These are phyloP conservation scores for Microplitis mediator DNA, from an alignment of 1,140 invertebrate genomes.

Conservation along the genomic window DNA sequence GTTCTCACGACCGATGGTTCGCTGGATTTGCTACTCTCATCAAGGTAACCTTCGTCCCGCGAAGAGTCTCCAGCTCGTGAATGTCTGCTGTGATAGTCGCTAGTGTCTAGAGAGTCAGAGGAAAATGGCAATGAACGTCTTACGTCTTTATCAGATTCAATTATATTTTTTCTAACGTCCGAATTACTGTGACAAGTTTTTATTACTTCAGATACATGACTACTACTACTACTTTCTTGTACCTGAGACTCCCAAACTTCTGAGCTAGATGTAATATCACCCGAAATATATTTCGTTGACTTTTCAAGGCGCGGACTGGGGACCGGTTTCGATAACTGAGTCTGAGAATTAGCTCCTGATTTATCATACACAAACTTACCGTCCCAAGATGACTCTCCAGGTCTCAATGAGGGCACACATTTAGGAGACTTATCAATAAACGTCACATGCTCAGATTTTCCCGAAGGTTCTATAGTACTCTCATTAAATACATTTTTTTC, in stretches of 20 bases:
- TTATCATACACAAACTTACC: slow-evolving; percentile 28
- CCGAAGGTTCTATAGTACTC: slow-evolving; percentile 27
- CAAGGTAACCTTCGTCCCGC: slow-evolving; percentile 39
- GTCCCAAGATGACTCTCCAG: slow-evolving; percentile 30
- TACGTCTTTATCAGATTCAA: background rate
- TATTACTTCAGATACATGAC: background rate
- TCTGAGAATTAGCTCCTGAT: background rate
- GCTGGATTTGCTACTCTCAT: slow-evolving; percentile 35
- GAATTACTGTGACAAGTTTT: slow-evolving; percentile 3
- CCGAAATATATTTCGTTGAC: background rate
- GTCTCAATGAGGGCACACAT: slow-evolving; percentile 8
- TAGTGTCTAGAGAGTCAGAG: background rate
- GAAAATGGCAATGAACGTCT: background rate
- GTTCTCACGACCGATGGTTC: slow-evolving; percentile 33
- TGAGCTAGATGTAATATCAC: background rate
- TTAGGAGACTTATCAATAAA: slow-evolving; percentile 7
- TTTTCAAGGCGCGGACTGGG: background rate
- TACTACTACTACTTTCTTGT: background rate
- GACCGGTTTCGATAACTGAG: background rate
- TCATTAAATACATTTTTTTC: slow-evolving; percentile 43
- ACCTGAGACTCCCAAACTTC: background rate
- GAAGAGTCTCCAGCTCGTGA: slow-evolving; percentile 36
- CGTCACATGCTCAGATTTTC: slow-evolving; percentile 17
- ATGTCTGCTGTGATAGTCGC: background rate
- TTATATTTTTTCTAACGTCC: background rate